Conservation (phyloP, 2,888 invertebrate species). For the Dorcus hopei region DNA sequence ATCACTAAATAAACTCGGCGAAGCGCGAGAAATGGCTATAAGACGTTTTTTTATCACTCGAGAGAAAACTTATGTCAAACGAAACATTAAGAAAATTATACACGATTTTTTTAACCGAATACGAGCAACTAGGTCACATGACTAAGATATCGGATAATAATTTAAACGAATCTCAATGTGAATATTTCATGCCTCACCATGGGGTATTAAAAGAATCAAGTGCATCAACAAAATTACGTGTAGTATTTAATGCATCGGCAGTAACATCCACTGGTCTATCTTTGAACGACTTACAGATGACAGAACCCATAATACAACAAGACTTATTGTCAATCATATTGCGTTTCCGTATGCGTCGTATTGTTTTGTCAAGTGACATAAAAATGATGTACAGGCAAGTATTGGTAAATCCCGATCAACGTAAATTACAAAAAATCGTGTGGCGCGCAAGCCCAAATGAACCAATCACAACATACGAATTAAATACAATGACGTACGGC, state of each 20-base stretch:
- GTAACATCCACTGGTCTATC: not conserved
- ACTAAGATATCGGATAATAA: not conserved
- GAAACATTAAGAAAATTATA: not conserved
- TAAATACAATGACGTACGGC: constrained; percentile 28
- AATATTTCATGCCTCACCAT: constrained; percentile 1
- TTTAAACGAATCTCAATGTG: not conserved
- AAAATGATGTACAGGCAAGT: constrained; percentile 33
- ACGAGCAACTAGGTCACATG: constrained; percentile 1
- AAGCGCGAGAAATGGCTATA: not conserved
- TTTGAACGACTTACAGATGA: constrained; percentile 6
- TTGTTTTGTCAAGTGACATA: constrained; percentile 6
- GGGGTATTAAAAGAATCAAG: constrained; percentile 3
- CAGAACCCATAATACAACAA: constrained; percentile 7
- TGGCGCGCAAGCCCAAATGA: constrained; percentile 22
- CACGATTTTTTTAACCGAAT: constrained; percentile 2
- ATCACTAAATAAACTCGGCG: not conserved
- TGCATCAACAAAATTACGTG: constrained; percentile 1
- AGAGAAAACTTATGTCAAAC: not conserved
- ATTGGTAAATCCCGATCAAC: constrained; percentile 21
- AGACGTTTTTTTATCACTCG: constrained; percentile 1
- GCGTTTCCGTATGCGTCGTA: constrained; percentile 1
- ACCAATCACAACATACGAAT: constrained; percentile 14
- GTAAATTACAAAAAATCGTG: constrained; percentile 26
- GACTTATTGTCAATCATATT: constrained; percentile 7
- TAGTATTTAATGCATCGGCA: not conserved